Percentiles rank a stretch among this genome's conserved stretches.
Conservation (phyloP, 2,113 vertebrate species). For the Notarius quadriscutis region DNA sequence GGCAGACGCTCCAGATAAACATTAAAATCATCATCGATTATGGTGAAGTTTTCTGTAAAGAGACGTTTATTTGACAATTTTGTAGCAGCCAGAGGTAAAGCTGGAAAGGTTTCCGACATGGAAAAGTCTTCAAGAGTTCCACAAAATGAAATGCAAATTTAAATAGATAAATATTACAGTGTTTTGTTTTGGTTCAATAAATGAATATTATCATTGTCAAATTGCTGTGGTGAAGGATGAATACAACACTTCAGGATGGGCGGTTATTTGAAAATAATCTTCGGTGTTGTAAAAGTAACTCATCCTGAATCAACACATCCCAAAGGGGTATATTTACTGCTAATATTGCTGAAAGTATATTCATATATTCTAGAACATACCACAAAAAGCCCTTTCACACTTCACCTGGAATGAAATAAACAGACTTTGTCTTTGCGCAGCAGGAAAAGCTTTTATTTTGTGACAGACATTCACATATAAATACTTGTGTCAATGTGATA, state of each 20-base stretch:
- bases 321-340: neutral
- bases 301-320: neutral
- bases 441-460: neutral
- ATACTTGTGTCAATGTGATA: slow-evolving; percentile 5
- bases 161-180: neutral
- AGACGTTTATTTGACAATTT: neutral
- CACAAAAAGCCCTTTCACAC: neutral
- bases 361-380: neutral
- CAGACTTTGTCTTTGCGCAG: neutral
- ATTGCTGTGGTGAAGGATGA: neutral
- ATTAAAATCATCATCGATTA: neutral
- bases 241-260: neutral
- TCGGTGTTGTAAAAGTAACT: neutral
- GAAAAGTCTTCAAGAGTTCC: neutral
- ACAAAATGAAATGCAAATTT: neutral
- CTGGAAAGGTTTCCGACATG: neutral
- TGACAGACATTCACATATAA: neutral
- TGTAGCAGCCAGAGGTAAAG: neutral
- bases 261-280: neutral
- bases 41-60: neutral
- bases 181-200: neutral
- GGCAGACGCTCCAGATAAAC: neutral
- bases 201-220: neutral
- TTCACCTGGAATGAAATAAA: neutral
- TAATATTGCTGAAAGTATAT: neutral